phyloP scores from a whole-genome alignment of 2,797 vertebrate species.

The Sebastes minor region DNA sequence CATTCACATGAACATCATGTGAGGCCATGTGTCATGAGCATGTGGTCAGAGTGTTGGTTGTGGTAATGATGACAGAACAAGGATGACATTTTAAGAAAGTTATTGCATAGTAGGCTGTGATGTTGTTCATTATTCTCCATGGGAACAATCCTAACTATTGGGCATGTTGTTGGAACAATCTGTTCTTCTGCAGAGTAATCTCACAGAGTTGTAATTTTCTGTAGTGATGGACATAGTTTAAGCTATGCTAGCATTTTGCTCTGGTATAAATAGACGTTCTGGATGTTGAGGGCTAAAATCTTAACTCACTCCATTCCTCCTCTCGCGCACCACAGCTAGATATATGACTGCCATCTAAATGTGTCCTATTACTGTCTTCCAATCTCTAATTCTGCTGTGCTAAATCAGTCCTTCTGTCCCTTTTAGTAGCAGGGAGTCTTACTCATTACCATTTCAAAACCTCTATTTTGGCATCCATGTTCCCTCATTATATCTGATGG shows the following conservation, averaged over 20 bases:
- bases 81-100: background rate
- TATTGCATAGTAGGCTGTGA: background rate
- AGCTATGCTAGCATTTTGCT: background rate
- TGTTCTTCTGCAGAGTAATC: constrained; percentile 4
- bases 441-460: constrained; percentile 77
- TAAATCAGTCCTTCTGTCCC: constrained; percentile 68
- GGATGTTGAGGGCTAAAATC: constrained; percentile 33
- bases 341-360: constrained; percentile 60
- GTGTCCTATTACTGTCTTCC: constrained; percentile 56
- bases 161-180: background rate
- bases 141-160: background rate
- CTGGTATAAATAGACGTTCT: constrained; percentile 39
- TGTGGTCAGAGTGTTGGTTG: background rate
- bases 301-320: constrained; percentile 26
- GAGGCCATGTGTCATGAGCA: background rate
- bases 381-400: constrained; percentile 67
- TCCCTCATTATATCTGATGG: constrained; percentile 72
- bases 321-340: constrained; percentile 55
- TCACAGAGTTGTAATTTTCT: constrained; percentile 14
- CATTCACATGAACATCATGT: constrained; percentile 9
- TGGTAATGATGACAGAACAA: background rate
- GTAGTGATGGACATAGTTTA: constrained; percentile 1
- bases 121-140: background rate
- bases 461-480: constrained; percentile 68
- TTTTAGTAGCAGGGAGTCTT: constrained; percentile 58